Base-by-base conservation (phyloP, 2,797 vertebrate species). In the Denticeps clupeoides region DNA sequence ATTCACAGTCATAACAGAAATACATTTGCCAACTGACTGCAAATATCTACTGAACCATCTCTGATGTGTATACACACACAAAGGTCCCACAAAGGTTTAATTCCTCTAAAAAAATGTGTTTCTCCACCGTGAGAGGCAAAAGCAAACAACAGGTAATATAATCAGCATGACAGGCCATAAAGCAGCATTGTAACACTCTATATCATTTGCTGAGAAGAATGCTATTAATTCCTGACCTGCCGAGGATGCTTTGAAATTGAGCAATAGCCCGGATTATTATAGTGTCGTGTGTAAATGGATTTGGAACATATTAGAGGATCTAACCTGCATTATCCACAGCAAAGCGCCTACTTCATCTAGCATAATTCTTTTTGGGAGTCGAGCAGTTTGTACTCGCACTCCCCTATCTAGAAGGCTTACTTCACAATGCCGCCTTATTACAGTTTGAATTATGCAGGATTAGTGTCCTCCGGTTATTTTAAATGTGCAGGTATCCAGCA, bases 381-480 rank as follows among this genome's bases (percentile, higher is more conserved):
- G 9, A 31, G 40, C 37, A n/a, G 12, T 45, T 45, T 35, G 23
- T 7, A 22, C 47, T 7, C 37, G 27, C 24, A 33, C 13, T 28
- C 41, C 24, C 47, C 16, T 23, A 40, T 42, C 21, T 38, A 42
- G 26, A 35, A 48, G 42, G 32, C 43, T 58, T 40, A 35, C 33
- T 10, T 18, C 33, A 23, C 33, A 16, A 33, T 11, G 35, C 4
- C 21, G 29, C 58, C 53, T 62, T 54, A 51, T 54, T 51, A 49
- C 12, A 7, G 40, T 57, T 59, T 62, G 41, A 60, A 57, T 60
- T 60, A 62, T 27, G 40, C 9, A 29, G 46, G 43, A 56, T 56
- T 51, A 59, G 40, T 22, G 16, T 16, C 18, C 25, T 45, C 47
- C 25, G 53, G 28, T 37, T 32, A 26, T 22, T 42, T 24, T 16